These are phyloP conservation scores for Isaurus tuberculatus DNA, from an alignment of 92 coral and sea anemone genomes.

Conservation along the genomic window DNA sequence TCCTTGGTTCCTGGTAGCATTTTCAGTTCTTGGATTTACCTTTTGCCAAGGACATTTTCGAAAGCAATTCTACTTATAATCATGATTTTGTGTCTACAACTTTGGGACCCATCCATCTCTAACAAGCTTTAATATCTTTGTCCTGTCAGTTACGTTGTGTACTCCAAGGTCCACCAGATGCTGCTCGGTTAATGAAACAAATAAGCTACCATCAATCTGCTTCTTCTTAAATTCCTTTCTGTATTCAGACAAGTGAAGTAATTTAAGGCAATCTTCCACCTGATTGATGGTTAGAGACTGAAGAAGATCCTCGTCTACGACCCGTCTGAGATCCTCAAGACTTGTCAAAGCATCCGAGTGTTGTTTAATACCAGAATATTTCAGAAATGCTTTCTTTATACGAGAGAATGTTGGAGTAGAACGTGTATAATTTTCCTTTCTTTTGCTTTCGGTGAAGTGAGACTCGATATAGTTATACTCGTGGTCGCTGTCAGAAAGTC, in stretches of 20 bases:
- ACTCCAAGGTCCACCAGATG: constrained; percentile 36
- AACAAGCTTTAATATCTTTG: constrained; percentile 25
- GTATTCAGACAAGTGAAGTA: constrained; percentile 27
- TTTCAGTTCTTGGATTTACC: neutral
- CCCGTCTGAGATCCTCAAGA: constrained; percentile 7
- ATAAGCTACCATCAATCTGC: constrained; percentile 38
- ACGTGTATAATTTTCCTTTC: neutral
- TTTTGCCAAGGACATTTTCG: neutral
- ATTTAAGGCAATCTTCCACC: constrained; percentile 32
- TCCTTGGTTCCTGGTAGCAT: no score
- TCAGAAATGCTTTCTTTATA: neutral
- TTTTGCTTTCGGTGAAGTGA: neutral
- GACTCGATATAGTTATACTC: constrained; percentile 17
- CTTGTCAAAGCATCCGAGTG: neutral
- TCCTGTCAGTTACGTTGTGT: constrained; percentile 5
- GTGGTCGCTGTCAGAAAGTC: neutral
- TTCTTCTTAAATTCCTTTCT: constrained; percentile 30
- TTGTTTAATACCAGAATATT: neutral
- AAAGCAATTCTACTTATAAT: neutral
- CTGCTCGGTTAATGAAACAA: constrained; percentile 26
- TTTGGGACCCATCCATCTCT: constrained; percentile 36
- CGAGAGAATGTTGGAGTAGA: neutral
- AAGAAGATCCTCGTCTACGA: neutral
- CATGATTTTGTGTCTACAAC: neutral
- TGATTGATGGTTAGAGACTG: constrained; percentile 4